Evolutionary conservation across 2,888 invertebrate genomes (phyloP).

Genomic region (Entomobrya proxima): DNA sequence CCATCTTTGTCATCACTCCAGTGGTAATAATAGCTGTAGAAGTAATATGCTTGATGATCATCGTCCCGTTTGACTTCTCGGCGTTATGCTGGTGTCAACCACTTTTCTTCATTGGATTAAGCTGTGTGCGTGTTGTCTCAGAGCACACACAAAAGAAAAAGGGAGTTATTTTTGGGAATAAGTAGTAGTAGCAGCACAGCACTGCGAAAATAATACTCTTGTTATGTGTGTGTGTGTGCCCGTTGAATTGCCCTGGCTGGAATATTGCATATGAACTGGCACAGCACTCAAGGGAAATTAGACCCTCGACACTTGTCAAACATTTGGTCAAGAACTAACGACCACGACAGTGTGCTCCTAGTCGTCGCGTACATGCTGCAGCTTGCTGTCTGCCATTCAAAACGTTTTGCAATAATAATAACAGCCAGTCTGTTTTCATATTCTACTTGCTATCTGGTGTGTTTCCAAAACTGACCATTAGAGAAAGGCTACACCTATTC

Average conservation of each 20-base stretch:
- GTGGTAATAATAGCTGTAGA: slow-evolving; percentile 45
- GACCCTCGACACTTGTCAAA: slow-evolving; percentile 74
- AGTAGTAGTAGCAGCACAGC: no score
- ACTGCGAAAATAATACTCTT: slow-evolving; percentile 50
- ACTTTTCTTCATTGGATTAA: slow-evolving; percentile 43
- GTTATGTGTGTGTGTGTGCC: no score
- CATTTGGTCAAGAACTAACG: slow-evolving; percentile 72
- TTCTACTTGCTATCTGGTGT: neutral
- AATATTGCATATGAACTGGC: slow-evolving; percentile 66
- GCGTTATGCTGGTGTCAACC: neutral
- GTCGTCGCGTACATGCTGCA: neutral
- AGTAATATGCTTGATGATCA: slow-evolving; percentile 61
- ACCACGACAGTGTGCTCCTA: slow-evolving; percentile 53
- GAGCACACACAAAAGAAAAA: slow-evolving; percentile 32
- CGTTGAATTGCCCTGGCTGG: slow-evolving; percentile 62
- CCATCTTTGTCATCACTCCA: slow-evolving; percentile 52
- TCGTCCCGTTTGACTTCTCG: slow-evolving; percentile 25
- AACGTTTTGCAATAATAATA: slow-evolving; percentile 38
- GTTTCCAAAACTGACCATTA: no score
- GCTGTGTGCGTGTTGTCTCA: slow-evolving; percentile 37
- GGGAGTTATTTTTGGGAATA: slow-evolving; percentile 18
- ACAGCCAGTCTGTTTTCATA: neutral
- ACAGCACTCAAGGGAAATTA: slow-evolving; percentile 76
- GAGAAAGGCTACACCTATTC: no score
- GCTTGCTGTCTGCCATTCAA: slow-evolving; percentile 10